Conservation (phyloP, 2,113 vertebrate genomes). For the Pongo abelii region DNA sequence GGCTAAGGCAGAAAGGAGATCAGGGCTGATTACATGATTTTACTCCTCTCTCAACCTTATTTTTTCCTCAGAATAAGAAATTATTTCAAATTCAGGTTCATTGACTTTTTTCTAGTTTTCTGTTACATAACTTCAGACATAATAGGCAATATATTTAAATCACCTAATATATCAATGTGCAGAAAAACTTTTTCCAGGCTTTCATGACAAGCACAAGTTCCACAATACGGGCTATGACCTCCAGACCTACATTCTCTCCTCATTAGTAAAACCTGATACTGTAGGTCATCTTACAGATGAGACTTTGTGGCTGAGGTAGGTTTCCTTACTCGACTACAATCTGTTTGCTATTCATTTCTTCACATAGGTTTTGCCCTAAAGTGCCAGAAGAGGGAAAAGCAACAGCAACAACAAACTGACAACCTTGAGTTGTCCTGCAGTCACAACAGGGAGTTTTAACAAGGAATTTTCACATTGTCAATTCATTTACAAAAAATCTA, state of each 20-base stretch:
- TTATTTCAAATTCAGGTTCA: background rate
- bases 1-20: background rate
- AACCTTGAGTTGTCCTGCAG: background rate
- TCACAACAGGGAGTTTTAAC: background rate
- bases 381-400: background rate
- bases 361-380: background rate
- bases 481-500: background rate
- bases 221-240: background rate
- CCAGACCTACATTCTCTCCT: background rate
- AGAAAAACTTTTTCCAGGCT: background rate
- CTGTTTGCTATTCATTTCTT: background rate
- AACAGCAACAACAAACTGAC: background rate
- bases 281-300: background rate
- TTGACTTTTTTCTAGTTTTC: background rate
- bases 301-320: too few species aligned
- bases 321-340: background rate
- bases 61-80: background rate
- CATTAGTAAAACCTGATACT: background rate
- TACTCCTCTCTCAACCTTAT: background rate
- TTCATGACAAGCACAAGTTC: background rate
- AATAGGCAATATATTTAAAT: constrained; percentile 12
- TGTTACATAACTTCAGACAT: background rate
- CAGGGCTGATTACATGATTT: background rate
- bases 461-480: background rate
- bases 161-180: background rate